Evolutionary conservation across 2,113 vertebrate species (phyloP).

Genomic region (Odobenus rosmarus): DNA sequence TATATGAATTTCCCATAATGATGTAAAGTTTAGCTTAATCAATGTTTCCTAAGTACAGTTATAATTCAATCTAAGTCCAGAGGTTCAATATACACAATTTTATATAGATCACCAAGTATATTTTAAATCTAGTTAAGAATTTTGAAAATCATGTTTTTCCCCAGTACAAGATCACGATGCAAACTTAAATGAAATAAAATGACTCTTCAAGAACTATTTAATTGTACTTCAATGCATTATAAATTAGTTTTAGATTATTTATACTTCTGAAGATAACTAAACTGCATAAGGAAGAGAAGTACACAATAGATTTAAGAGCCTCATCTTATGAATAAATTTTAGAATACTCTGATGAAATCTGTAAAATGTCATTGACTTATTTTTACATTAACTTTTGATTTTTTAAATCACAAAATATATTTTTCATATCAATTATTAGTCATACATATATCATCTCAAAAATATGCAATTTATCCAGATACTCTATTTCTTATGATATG

Average conservation of each 20-base stretch:
- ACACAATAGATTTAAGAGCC: background rate
- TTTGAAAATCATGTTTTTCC: background rate
- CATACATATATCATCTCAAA: background rate
- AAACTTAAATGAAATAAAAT: background rate
- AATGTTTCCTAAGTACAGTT: background rate
- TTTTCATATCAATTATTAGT: background rate
- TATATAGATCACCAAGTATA: background rate
- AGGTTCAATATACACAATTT: background rate
- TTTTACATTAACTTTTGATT: background rate
- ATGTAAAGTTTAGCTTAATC: background rate
- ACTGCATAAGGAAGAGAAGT: background rate
- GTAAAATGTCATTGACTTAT: background rate
- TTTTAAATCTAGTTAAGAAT: background rate
- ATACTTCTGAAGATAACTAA: slow-evolving; percentile 1
- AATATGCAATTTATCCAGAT: background rate
- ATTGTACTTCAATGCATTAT: background rate
- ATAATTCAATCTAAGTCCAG: background rate
- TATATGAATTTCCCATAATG: background rate
- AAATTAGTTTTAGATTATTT: background rate
- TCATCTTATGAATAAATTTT: slow-evolving; percentile 14
- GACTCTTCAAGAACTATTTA: background rate
- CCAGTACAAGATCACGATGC: background rate
- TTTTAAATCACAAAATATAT: slow-evolving; percentile 24
- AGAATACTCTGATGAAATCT: background rate
- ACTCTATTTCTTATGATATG: background rate